Base-by-base conservation (phyloP, 64 coral and sea anemone genomes). In the Montipora foliosa region DNA sequence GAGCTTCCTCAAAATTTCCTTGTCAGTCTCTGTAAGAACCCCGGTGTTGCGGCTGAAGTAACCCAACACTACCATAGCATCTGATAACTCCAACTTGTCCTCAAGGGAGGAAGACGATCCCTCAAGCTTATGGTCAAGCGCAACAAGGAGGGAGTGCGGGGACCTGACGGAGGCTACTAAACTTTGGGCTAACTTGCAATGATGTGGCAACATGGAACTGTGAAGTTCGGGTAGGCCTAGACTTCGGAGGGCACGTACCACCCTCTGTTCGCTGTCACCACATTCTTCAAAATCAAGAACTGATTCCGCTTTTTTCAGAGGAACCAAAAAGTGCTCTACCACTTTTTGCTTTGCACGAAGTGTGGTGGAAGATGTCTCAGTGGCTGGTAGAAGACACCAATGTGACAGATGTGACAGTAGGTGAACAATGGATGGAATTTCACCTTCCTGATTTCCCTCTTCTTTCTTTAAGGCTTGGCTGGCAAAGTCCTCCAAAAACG, bases 361-460 rank as follows among this genome's bases (percentile, higher is more conserved):
- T 12, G 11, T 3, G 1, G 52, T 55, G 52, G 9, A 55, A 16
- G 20, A 37, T 46, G 8, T 80, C 61, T 88, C 83, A 11, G 82
- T 88, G 6, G 50, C 75, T 44, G 92, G 92, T 46, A 93, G 84
- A 14, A 93, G 29, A 15, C 76, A 55, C 92, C 92, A 93, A 4
- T 74, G 13, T 29, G 49, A 79, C 0, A 93, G 67, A 13, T 76
- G 92, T 15, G 25, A 19, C 0, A 93, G 8, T 0, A 79, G 4
- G 29, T 50, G 2, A n/a, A 49, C 5, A 46, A 79, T 61, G 16
- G 59, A 19, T 73, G 47, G 3, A 19, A 12, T 44, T 44, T 78
- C 76, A 2, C 3, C 1, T 19, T 76, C 22, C 13, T 44, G 2
- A 3, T 14, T 58, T 16, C 0, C 44, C 8, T 71, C 66, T n/a